phyloP scores from a whole-genome alignment of 2,113 vertebrate species.

The Notarius lentiginosus region DNA sequence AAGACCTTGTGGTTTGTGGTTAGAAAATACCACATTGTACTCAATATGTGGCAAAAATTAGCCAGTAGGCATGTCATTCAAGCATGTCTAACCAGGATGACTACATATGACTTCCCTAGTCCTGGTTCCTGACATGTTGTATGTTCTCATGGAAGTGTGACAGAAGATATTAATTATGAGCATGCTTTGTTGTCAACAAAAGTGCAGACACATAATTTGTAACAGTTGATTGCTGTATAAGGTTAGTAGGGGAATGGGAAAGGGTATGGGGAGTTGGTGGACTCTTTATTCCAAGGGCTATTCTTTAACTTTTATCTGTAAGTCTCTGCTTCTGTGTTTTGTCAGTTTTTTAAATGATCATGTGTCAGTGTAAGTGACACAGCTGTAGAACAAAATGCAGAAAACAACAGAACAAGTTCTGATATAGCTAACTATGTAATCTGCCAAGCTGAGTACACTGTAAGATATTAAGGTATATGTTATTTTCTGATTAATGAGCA shows the following conservation, averaged over 20 bases:
- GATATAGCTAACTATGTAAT: slow-evolving; percentile 46
- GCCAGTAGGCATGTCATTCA: slow-evolving; percentile 11
- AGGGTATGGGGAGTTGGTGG: slow-evolving; percentile 42
- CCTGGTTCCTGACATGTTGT: slow-evolving; percentile 22
- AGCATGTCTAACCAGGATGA: slow-evolving; percentile 38
- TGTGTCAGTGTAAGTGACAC: slow-evolving; percentile 58
- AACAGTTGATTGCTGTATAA: slow-evolving; percentile 56
- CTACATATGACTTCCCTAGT: background rate
- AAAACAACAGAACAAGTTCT: slow-evolving; percentile 52
- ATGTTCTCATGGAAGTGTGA: slow-evolving; percentile 24
- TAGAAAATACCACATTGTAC: background rate
- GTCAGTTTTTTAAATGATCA: slow-evolving; percentile 53
- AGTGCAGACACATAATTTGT: slow-evolving; percentile 46
- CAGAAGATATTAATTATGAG: slow-evolving; percentile 33
- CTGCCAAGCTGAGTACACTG: slow-evolving; percentile 40
- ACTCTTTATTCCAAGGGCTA: slow-evolving; percentile 79
- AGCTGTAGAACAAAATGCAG: slow-evolving; percentile 48
- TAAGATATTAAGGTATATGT: slow-evolving; percentile 40
- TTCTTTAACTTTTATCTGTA: slow-evolving; percentile 66
- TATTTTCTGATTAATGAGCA: slow-evolving; percentile 39
- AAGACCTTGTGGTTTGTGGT: background rate
- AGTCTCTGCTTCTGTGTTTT: slow-evolving; percentile 60
- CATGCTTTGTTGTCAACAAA: slow-evolving; percentile 43
- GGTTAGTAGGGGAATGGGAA: slow-evolving; percentile 6
- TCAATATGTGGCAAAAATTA: slow-evolving; percentile 19